Base-by-base conservation (phyloP, 1,140 invertebrate species). In the Trachymyrmex septentrionalis region DNA sequence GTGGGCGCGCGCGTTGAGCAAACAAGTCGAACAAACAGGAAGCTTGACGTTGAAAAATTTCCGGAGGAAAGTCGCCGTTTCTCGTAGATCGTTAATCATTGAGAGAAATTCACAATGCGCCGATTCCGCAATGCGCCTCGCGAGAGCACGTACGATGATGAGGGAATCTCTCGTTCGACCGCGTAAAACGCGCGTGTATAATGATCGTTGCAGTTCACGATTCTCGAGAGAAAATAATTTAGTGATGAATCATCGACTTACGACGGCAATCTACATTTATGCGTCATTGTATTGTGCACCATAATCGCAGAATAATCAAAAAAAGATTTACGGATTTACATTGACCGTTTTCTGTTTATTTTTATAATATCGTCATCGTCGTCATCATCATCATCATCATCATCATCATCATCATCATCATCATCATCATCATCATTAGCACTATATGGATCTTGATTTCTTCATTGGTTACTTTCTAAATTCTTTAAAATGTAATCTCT, bases 161-260 rank as follows among this genome's bases (percentile, higher is more conserved):
- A n/a, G n/a, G n/a, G 53, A 16, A 55, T 64, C 50, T 27, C 53
- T n/a, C 12, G 27, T 61, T 21, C 55, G 34, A 55, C 34, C 61
- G 73, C n/a, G 10, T 21, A 66, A 77, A 78, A 10, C 73, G 61
- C 44, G 38, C 44, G 77, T 34, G 7, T 67, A 34, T 34, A 59
- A 82, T 27, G 7, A 57, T 27, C 12, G 57, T 24, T 44, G 38
- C n/a, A 72, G 59, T 44, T 30, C 27, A 30, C 71, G 76, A 38
- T 72, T 77, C 84, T 76, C 44, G 66, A 38, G 24, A 30, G 66
- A 66, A 75, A 90, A 90, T 87, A 72, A 90, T 89, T 87, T 53
- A 55, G 82, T 55, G 67, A 48, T 90, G 88, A 90, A 63, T 90
- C 88, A 90, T 67, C 66, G n/a, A 9, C 34, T 38, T 38, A 38